Base-by-base conservation (phyloP, 2,888 invertebrate genomes). In the Drosophila rellima region DNA sequence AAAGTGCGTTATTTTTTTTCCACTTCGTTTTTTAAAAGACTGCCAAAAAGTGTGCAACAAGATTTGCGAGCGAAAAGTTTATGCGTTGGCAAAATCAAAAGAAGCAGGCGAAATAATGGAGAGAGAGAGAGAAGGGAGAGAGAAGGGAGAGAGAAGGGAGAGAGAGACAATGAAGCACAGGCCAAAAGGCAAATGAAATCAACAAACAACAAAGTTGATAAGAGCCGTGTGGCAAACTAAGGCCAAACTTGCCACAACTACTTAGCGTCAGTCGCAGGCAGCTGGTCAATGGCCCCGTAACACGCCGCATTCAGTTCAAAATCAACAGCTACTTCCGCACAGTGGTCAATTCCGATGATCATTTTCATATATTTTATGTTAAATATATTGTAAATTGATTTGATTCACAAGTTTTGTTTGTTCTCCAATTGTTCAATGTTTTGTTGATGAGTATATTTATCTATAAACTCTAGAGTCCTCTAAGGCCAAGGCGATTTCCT, bases 181-280 rank as follows among this genome's bases (percentile, higher is more conserved):
- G 44, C 59, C 48, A 42, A 52, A 61, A 77, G 72, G 62, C 74
- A 78, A 78, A 74, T 63, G 69, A 74, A 76, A 80, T 73, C 73
- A 74, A 68, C 78, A 65, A 73, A 70, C 74, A 65, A 70, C 44
- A 70, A 76, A 76, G 31, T 64, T 52, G 51, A 54, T 56, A 61
- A 44, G 42, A 64, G 40, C 64, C 18, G 62, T 31, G 39, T 31
- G 29, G 54, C 54, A 51, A 51, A 50, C 61, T 51, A 40, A 77
- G 51, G 59, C 67, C 64, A 76, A 78, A 70, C 69, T 77, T 74
- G 79, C 79, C 75, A 70, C 84, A 84, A 82, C 80, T 84, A 84
- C 84, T 83, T 83, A 84, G 84, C 82, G 82, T 82, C 81, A 82
- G 66, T 55, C 39, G 63, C 51, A 52, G 56, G 67, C 76, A 29